Base-by-base conservation (phyloP, 23 tunicate genomes). In the Oikopleura dioica region DNA sequence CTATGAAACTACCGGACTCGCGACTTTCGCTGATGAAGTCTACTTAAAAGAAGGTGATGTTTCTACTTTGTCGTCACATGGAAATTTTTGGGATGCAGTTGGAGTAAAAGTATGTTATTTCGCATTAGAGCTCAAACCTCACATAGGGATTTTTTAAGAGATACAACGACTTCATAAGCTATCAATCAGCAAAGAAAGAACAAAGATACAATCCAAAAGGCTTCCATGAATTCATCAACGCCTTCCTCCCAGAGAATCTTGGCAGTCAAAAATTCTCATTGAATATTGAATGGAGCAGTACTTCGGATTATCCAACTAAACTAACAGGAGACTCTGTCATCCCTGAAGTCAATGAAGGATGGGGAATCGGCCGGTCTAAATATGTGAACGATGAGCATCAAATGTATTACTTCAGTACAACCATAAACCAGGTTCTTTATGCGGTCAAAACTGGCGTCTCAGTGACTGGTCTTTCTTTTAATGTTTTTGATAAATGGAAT, bases 371-470 rank as follows among this genome's bases (percentile, higher is more conserved):
- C 16, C 16, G 33, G 26, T 12, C 16, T 5, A 63, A 63, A 28
- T 63, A 63, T 63, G 72, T 63, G 16, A 12, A 23, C 29, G 72
- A 63, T 63, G 72, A 63, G 16, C 72, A 63, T 31, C 72, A 28
- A 21, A 63, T 63, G 72, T 12, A 21, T 16, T 24, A 21, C 26
- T 63, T 63, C 29, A 24, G 33, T 28, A 16, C 30, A 24, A 21
- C 30, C 5, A 63, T 63, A 12, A 63, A 63, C 26, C 72, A 63
- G 33, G 33, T 63, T 2, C 72, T 63, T 63, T 12, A 63, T 21
- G 29, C 72, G 9, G 26, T 21, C 72, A 63, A 28, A 2, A 28
- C 16, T 63, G 33, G 26, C 2, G 26, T 63, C 26, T 31, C 30
- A 63, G 26, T 63, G 5, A 63, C 16, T 4, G 72, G 72, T 12